Conservation (phyloP, 2,888 invertebrate species). For the Celastrina argiolus region DNA sequence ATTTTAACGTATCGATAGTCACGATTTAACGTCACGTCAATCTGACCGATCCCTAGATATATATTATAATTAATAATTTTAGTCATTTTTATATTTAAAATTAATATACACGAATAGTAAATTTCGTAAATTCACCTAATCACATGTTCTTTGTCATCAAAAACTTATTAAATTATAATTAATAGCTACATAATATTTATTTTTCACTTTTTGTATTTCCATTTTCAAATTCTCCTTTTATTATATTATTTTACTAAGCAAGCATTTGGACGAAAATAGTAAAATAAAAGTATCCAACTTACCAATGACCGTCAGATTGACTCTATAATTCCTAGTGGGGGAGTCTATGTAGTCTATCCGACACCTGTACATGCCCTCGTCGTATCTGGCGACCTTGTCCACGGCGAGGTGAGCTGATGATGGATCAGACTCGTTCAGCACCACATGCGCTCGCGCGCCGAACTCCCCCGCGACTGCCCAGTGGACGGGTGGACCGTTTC, state of each 20-base stretch:
- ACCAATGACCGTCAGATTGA: conserved; percentile 93
- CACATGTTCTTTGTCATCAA: no score
- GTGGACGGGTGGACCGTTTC: conserved; percentile 85
- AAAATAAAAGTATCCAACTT: conserved; percentile 59
- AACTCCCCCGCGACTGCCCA: conserved; percentile 88
- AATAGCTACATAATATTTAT: not conserved
- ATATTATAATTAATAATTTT: no score
- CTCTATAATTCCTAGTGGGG: conserved; percentile 90
- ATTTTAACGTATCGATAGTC: no score
- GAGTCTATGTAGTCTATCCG: conserved; percentile 93
- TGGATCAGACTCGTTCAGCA: conserved; percentile 82
- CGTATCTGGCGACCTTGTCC: conserved; percentile 82
- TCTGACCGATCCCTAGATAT: no score
- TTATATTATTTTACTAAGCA: not conserved
- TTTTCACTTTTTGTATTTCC: no score
- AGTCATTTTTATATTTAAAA: no score
- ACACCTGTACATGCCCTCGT: conserved; percentile 92
- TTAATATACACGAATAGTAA: no score
- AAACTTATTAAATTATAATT: no score
- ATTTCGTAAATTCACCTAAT: no score
- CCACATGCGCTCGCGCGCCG: conserved; percentile 86
- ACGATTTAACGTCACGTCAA: no score
- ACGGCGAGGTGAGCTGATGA: conserved; percentile 86
- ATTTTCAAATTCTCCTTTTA: not conserved
- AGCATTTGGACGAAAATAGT: no score